Evolutionary conservation across 2,113 vertebrate species (phyloP), one percentile per base, ranked within the genome.

Genomic region (Myotis lucifugus): DNA sequence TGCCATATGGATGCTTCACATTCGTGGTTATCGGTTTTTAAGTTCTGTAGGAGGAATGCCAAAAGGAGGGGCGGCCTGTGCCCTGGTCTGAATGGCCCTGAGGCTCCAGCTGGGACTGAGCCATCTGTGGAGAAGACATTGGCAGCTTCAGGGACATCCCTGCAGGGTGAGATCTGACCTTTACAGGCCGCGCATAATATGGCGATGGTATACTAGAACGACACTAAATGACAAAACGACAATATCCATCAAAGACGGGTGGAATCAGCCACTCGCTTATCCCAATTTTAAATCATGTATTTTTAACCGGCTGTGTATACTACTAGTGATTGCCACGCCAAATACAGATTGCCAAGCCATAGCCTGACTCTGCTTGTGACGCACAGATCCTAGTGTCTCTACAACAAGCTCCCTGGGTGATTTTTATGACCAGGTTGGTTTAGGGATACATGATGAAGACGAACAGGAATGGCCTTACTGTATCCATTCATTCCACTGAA

Each of bases 21-120:
- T 90, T 67, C 88, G 81, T 92, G 34, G 82, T 85, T 82, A 52
- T 17, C 18, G 67, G 27, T 59, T 94, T 89, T 89, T 93, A 59
- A 87, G 86, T 85, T 61, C 46, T 18, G 37, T 19, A 81, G 69
- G 42, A 95, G n/a, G 9, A 50, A 87, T 82, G 67, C 56, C 72
- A 93, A 84, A 15, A 59, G 34, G 6, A 40, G 15, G 3, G 11
- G 19, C 84, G 52, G 15, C 27, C 59, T 56, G 76, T 50, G 46
- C 12, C 17, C 6, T 48, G 10, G 25, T 52, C 42, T 17, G 25
- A 86, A 42, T 61, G 48, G 17, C 52, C 23, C 37, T n/a, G 18
- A 66, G 18, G 14, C 67, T 93, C 54, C 48, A 59, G 64, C 12
- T 72, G 85, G 85, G 29, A 50, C 70, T 34, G 46, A 92, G 15